phyloP scores from a whole-genome alignment of 2,888 invertebrate genomes.

The Leptinotarsa rubiginosa region DNA sequence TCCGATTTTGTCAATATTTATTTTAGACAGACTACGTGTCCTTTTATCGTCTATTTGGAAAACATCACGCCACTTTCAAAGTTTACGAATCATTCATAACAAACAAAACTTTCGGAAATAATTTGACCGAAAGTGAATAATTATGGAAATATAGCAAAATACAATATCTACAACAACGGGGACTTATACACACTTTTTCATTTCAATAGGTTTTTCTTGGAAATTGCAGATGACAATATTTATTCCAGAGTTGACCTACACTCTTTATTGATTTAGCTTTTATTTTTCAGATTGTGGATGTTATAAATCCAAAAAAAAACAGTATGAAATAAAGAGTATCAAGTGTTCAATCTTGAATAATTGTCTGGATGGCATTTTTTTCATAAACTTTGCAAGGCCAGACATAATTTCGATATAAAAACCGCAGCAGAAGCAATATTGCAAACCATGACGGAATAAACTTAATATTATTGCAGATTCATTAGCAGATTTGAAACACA shows the following conservation, averaged over 20 bases:
- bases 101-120: neutral
- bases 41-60: neutral
- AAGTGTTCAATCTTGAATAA: neutral
- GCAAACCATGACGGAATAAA: neutral
- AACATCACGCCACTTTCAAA: constrained; percentile 14
- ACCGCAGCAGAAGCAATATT: neutral
- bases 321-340: neutral
- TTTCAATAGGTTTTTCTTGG: no score
- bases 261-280: no score
- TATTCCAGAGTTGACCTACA: no score
- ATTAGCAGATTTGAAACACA: no score
- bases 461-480: no score
- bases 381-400: neutral
- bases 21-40: constrained; percentile 8
- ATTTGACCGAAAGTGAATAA: neutral
- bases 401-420: neutral
- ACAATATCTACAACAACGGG: no score
- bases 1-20: constrained; percentile 14
- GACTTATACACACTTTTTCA: no score
- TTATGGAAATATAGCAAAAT: no score
- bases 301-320: no score
- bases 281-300: no score
- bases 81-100: neutral
- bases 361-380: neutral
- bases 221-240: no score